Base-by-base conservation (phyloP, 1,140 invertebrate genomes). In the Berghia stephanieae region DNA sequence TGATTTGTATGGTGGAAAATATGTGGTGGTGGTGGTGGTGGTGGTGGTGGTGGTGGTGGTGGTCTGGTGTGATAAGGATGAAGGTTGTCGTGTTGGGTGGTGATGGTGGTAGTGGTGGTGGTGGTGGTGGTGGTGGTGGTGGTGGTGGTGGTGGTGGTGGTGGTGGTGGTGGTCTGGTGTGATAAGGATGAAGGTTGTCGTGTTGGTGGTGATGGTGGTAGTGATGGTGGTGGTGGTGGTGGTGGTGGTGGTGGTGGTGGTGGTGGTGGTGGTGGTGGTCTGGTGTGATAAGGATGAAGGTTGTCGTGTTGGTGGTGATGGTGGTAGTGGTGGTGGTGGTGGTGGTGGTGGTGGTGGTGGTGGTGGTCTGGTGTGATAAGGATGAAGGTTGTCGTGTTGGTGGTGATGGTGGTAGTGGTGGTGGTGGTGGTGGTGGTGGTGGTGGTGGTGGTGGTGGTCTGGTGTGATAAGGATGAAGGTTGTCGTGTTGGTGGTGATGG, bases 201-300 rank as follows among this genome's bases (percentile, higher is more conserved):
- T 69, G 67, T n/a, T 69, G 67, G 38, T 69, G 67, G 38, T 69
- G 67, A 42, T 69, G 67, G 38, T 69, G 67, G 38, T 69, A 38
- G 38, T 69, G 31, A 42, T 69, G 8, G 27, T 34, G 40, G 38
- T 69, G 67, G 38, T 69, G 40, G 38, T 69, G 67, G 38, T 69
- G 67, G 38, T 69, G 40, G 38, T 69, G 67, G 38, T 69, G 67
- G 38, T 69, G 40, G 38, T 60, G 55, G 34, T 60, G 55, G 34
- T 60, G 55, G 21, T 60, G 55, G 55, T 60, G 55, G 34, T 60
- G 55, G 55, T 60, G 55, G 21, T 60, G 55, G n/a, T n/a, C n/a
- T n/a, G n/a, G n/a, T n/a, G n/a, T n/a, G n/a, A n/a, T n/a, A n/a
- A n/a, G n/a, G n/a, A n/a, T n/a, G n/a, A n/a, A n/a, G n/a, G n/a